Percentiles rank a stretch among this genome's conserved stretches.
These are phyloP conservation scores for Oncorhynchus kisutch DNA, from an alignment of 2,113 vertebrate species.

Conservation along the genomic window DNA sequence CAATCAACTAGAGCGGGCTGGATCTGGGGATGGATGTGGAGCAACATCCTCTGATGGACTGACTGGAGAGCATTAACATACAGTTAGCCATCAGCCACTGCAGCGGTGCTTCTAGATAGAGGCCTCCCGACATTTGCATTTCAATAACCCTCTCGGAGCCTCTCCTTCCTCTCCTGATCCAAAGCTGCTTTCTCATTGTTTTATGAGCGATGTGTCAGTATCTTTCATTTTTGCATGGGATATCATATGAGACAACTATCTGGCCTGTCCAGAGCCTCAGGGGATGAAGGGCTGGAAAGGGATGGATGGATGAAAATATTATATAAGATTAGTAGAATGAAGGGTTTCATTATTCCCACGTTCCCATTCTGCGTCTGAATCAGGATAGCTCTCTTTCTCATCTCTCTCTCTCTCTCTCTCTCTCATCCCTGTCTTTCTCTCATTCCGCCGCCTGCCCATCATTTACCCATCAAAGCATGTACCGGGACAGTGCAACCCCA, in stretches of 20 bases:
- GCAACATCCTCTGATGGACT: background rate
- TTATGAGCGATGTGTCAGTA: background rate
- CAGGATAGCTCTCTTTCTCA: background rate
- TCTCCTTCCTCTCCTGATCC: conserved; percentile 2
- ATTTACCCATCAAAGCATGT: conserved; percentile 27
- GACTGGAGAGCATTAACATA: conserved; percentile 11
- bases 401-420: background rate
- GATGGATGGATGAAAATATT: background rate
- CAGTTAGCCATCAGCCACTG: background rate
- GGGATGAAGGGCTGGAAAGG: background rate
- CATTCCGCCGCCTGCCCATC: background rate
- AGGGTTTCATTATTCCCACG: background rate
- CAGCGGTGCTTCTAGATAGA: background rate
- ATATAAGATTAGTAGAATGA: background rate
- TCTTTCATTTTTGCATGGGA: background rate
- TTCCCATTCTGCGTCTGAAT: background rate
- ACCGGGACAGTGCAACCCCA: conserved; percentile 11
- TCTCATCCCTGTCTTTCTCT: conserved; percentile 4
- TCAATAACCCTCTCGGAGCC: conserved; percentile 40
- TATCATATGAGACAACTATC: background rate
- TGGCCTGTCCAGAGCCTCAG: background rate
- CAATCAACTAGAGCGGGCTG: background rate
- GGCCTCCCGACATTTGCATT: conserved; percentile 46
- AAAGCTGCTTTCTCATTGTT: background rate
- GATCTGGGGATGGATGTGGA: background rate